Percentiles rank a stretch among this genome's conserved stretches.
phyloP scores from a whole-genome alignment of 2,113 vertebrate species.

The Perognathus longimembris region DNA sequence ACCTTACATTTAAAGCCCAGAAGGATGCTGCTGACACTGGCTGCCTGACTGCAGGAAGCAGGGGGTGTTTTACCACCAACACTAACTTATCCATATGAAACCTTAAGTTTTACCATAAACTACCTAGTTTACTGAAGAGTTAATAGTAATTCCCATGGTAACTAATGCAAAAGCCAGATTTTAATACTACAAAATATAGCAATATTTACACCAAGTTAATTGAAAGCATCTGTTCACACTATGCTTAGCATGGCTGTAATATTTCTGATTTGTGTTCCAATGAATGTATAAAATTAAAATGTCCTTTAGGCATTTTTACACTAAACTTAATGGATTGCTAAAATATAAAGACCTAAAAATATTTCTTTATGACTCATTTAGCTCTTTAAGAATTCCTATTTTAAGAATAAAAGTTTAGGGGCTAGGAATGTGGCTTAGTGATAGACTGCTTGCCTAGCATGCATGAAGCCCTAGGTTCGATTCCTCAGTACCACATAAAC shows the following conservation, averaged over 20 bases:
- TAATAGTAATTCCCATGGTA: constrained; percentile 20
- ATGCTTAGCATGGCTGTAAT: neutral
- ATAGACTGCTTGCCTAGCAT: too few species aligned
- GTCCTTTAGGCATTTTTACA: neutral
- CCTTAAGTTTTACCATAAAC: constrained; percentile 12
- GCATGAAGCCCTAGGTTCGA: too few species aligned
- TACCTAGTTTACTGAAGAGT: constrained; percentile 22
- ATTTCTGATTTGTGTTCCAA: constrained; percentile 18
- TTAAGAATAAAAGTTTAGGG: neutral
- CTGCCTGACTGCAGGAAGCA: neutral
- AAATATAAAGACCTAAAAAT: constrained; percentile 14
- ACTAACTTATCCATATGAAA: constrained; percentile 38
- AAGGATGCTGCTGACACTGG: neutral
- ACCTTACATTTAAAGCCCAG: neutral
- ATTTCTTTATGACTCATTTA: constrained; percentile 22
- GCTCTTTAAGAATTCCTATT: neutral
- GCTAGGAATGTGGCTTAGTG: too few species aligned
- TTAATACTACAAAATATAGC: constrained; percentile 34
- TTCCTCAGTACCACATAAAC: too few species aligned
- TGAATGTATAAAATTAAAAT: constrained; percentile 53
- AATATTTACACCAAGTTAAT: constrained; percentile 11
- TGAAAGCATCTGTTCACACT: constrained; percentile 35
- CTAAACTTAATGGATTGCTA: constrained; percentile 22
- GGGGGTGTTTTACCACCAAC: neutral
- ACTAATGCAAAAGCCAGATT: neutral